Conservation (phyloP, 2,113 vertebrate genomes). For the Semnopithecus entellus region DNA sequence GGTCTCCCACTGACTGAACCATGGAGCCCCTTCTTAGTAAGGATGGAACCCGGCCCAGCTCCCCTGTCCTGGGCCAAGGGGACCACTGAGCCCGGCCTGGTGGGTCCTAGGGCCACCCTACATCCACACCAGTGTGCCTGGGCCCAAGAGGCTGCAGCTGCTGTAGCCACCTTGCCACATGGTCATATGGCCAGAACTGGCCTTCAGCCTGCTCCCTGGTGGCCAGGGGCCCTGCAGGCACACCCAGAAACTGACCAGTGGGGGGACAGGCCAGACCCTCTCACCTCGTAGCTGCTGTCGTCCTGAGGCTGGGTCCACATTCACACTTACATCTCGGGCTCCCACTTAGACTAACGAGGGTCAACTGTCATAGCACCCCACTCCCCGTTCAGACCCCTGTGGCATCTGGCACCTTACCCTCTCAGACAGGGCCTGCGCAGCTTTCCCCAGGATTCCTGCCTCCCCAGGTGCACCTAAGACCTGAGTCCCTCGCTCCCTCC, state of each 20-base stretch:
- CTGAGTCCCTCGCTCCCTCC: not conserved
- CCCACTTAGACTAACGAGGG: not conserved
- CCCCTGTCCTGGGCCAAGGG: not conserved
- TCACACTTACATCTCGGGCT: not conserved
- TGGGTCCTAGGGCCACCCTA: not conserved
- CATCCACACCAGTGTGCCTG: not conserved
- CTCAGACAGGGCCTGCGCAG: not conserved
- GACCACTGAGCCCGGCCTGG: not conserved
- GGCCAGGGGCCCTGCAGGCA: not conserved
- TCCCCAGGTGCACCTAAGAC: not conserved
- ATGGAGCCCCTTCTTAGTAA: not conserved
- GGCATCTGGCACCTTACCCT: too few relatives aligned
- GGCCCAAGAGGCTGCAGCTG: not conserved
- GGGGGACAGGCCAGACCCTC: not conserved
- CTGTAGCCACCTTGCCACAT: not conserved
- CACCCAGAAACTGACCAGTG: not conserved
- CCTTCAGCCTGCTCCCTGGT: not conserved
- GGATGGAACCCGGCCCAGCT: not conserved
- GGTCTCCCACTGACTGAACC: not conserved
- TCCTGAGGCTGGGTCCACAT: not conserved
- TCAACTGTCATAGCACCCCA: not conserved
- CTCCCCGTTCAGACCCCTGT: not conserved
- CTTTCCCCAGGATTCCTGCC: not conserved
- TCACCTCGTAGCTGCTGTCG: too few relatives aligned
- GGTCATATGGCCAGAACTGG: not conserved